These are phyloP conservation scores for Chionodraco myersi DNA, from an alignment of 2,113 vertebrate genomes.

Conservation along the genomic window DNA sequence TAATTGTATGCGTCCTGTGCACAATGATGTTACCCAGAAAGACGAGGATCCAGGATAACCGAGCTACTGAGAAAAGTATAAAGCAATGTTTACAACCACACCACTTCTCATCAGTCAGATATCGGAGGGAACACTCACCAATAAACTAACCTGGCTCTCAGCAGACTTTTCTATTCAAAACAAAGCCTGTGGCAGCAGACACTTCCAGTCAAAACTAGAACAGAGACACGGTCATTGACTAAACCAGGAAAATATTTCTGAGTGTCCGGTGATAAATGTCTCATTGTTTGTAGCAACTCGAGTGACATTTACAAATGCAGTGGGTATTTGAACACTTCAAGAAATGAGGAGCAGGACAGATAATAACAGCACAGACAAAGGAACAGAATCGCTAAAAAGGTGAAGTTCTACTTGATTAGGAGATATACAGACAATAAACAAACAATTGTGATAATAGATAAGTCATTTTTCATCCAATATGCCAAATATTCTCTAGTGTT, in stretches of 20 bases:
- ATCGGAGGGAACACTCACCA: neutral
- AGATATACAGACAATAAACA: too few species aligned
- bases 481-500: neutral
- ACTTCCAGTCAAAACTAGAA: slow-evolving; percentile 40
- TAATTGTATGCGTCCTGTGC: slow-evolving; percentile 10
- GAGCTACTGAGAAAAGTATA: neutral
- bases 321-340: neutral
- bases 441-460: too few species aligned
- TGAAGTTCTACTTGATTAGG: too few species aligned
- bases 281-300: slow-evolving; percentile 27
- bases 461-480: neutral
- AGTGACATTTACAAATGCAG: slow-evolving; percentile 17
- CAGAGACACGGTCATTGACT: slow-evolving; percentile 20
- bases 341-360: too few species aligned
- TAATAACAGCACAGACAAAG: too few species aligned
- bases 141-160: slow-evolving; percentile 14
- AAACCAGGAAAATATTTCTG: slow-evolving; percentile 24
- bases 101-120: neutral
- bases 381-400: too few species aligned
- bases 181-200: slow-evolving; percentile 1
- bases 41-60: slow-evolving; percentile 8
- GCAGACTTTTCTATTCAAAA: slow-evolving; percentile 39
- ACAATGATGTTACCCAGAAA: slow-evolving; percentile 36
- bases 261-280: slow-evolving; percentile 23
- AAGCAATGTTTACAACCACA: slow-evolving; percentile 15